Percentiles rank a stretch among this genome's conserved stretches.
phyloP scores from a whole-genome alignment of 2,797 vertebrate species.

The Anabacerthia variegaticeps region DNA sequence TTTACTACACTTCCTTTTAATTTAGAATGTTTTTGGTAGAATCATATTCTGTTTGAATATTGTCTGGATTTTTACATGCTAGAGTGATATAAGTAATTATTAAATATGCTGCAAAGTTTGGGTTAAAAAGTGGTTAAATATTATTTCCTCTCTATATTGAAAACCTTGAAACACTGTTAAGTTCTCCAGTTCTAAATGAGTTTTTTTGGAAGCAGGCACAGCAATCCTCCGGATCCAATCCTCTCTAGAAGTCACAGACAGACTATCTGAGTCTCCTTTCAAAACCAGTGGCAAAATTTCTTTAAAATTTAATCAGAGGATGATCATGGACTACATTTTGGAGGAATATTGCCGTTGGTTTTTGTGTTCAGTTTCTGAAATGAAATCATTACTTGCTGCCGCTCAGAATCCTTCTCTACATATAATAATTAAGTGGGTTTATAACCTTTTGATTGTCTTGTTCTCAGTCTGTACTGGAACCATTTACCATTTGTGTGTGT shows the following conservation, averaged over 20 bases:
- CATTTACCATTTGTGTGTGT: fast-evolving
- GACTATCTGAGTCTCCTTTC: background rate
- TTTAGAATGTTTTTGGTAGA: background rate
- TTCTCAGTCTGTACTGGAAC: background rate
- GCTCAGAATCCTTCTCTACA: background rate
- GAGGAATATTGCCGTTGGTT: background rate
- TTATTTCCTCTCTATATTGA: background rate
- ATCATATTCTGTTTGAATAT: background rate
- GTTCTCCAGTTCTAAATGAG: background rate
- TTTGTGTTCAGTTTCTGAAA: background rate
- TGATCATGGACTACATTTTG: background rate
- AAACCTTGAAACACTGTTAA: background rate
- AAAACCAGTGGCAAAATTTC: background rate
- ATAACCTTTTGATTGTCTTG: fast-evolving
- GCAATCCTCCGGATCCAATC: background rate
- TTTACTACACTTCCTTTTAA: background rate
- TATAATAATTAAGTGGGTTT: background rate
- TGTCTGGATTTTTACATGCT: background rate
- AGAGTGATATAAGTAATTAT: background rate
- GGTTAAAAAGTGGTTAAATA: background rate
- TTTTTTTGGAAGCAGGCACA: background rate
- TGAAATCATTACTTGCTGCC: background rate
- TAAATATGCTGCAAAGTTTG: background rate
- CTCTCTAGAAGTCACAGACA: background rate
- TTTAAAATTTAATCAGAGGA: background rate